These are phyloP conservation scores for Silurus aristotelis DNA, from an alignment of 2,797 vertebrate species.

Conservation along the genomic window DNA sequence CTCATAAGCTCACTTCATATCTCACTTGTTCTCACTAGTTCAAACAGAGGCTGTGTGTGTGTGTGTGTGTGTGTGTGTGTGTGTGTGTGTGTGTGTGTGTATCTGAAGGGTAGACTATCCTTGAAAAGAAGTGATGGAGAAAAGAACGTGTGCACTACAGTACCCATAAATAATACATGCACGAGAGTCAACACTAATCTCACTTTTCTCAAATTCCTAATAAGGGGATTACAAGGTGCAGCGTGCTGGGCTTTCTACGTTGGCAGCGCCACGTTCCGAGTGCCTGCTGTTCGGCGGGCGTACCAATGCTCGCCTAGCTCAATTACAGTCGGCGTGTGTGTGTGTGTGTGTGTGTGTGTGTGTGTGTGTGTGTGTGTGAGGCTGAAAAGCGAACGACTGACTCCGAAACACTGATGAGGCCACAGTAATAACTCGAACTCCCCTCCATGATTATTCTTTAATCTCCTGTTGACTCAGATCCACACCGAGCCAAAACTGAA, in stretches of 20 bases:
- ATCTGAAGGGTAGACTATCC: constrained; percentile 38
- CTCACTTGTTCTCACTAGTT: constrained; percentile 30
- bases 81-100: constrained; percentile 34
- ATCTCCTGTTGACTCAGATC: constrained; percentile 59
- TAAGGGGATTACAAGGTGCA: constrained; percentile 42
- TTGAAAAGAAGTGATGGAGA: constrained; percentile 32
- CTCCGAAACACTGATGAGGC: constrained; percentile 53
- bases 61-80: constrained; percentile 34
- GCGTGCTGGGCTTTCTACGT: constrained; percentile 13
- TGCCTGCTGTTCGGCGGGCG: constrained; percentile 27
- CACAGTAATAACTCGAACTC: constrained; percentile 49
- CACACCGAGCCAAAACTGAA: constrained; percentile 37
- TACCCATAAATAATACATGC: constrained; percentile 46
- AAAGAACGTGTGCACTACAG: constrained; percentile 33
- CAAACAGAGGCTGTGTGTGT: constrained; percentile 16
- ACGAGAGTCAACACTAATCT: constrained; percentile 49
- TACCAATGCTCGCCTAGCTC: constrained; percentile 47
- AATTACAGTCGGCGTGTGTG: constrained; percentile 36
- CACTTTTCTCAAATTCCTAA: constrained; percentile 40
- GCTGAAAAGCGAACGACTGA: constrained; percentile 32
- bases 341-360: constrained; percentile 31
- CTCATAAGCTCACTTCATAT: constrained; percentile 27
- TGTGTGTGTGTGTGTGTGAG: constrained; percentile 34
- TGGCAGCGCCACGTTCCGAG: background rate
- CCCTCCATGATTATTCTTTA: constrained; percentile 55